Percentiles rank a stretch among this genome's conserved stretches.
These are phyloP conservation scores for Styela clava DNA, from an alignment of 23 tunicate genomes.

Conservation along the genomic window DNA sequence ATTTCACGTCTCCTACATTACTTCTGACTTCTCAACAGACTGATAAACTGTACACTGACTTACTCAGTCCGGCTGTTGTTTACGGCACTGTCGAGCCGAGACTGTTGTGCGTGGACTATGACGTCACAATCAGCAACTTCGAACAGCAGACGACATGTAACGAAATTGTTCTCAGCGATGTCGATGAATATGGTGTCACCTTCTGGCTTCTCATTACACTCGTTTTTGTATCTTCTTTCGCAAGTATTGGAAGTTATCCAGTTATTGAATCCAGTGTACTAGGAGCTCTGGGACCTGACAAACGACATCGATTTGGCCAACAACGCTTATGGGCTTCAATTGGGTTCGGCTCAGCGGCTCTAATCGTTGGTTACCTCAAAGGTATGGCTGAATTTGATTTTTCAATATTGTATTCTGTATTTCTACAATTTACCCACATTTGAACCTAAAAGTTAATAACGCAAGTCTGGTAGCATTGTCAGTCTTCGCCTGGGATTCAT, in stretches of 20 bases:
- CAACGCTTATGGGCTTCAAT: slow-evolving; percentile 58
- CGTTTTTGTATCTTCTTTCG: slow-evolving; percentile 18
- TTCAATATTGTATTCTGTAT: too few species aligned
- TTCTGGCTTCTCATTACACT: slow-evolving; percentile 38
- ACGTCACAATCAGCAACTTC: background rate
- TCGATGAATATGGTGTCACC: slow-evolving; percentile 38
- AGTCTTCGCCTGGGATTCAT: too few species aligned
- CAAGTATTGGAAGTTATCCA: slow-evolving; percentile 1
- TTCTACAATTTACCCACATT: too few species aligned
- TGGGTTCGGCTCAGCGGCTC: slow-evolving; percentile 42
- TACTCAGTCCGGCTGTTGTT: background rate
- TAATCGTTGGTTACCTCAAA: slow-evolving; percentile 40
- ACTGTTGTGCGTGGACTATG: background rate
- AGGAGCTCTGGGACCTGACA: slow-evolving; percentile 11
- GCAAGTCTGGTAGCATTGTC: too few species aligned
- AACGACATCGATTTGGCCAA: slow-evolving; percentile 42
- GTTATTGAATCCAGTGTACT: slow-evolving; percentile 18
- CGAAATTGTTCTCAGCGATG: slow-evolving; percentile 6
- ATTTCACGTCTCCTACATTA: background rate
- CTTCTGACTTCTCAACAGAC: background rate
- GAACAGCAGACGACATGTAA: background rate
- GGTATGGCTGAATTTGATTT: too few species aligned
- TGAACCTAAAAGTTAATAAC: too few species aligned
- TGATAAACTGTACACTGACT: background rate
- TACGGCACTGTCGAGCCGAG: background rate